phyloP scores from a whole-genome alignment of 2,888 invertebrate genomes.

The Ectemnius cavifrons region DNA sequence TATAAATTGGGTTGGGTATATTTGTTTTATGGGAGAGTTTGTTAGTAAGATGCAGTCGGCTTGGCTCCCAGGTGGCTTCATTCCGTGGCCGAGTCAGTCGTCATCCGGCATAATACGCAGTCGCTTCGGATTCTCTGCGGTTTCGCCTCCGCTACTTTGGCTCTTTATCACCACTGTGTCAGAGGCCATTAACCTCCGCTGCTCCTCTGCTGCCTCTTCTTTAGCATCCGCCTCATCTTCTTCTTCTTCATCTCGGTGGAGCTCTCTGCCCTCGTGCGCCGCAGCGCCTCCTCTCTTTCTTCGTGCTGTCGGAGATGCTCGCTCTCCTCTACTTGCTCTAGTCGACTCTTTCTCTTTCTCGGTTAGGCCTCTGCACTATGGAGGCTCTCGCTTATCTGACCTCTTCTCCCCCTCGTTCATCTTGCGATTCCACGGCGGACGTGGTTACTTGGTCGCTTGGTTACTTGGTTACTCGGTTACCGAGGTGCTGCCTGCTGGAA shows the following conservation, averaged over 20 bases:
- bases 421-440: conserved; percentile 38
- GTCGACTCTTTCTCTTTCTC: conserved; percentile 35
- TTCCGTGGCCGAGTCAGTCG: conserved; percentile 11
- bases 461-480: conserved; percentile 69
- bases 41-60: too few species aligned
- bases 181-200: conserved; percentile 58
- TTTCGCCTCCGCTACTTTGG: conserved; percentile 53
- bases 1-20: too few species aligned
- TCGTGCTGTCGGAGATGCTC: neutral
- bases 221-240: conserved; percentile 50
- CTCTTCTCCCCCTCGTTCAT: conserved; percentile 41
- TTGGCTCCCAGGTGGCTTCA: neutral
- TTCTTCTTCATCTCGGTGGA: conserved; percentile 15
- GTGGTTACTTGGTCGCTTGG: conserved; percentile 61
- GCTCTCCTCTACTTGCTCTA: conserved; percentile 23
- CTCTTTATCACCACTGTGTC: conserved; percentile 58
- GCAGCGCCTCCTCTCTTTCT: conserved; percentile 9
- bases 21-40: too few species aligned
- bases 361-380: conserved; percentile 14
- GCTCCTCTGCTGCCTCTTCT: conserved; percentile 32
- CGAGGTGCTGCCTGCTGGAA: conserved; percentile 31
- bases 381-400: conserved; percentile 48
- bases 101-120: conserved; percentile 34
- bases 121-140: conserved; percentile 51
- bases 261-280: neutral